Conservation (phyloP, 2,888 invertebrate species). For the Branchipolynoe longqiensis region DNA sequence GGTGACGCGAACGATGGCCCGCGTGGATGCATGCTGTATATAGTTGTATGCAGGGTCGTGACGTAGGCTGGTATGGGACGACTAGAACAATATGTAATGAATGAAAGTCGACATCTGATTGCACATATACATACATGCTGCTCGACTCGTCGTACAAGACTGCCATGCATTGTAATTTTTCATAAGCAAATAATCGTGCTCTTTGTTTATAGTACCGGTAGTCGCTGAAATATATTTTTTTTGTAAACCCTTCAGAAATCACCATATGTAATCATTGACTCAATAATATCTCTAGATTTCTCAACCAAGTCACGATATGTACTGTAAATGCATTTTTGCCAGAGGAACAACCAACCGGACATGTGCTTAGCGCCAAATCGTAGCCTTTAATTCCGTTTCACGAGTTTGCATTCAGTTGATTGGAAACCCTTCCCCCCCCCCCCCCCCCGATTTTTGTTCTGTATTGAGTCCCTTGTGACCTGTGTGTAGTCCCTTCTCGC, state of each 20-base stretch:
- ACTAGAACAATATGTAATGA: background rate
- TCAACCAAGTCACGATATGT: too few species aligned
- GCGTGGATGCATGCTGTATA: background rate
- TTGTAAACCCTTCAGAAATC: background rate
- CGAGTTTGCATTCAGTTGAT: too few species aligned
- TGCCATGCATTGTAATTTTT: constrained; percentile 50
- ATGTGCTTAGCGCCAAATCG: too few species aligned
- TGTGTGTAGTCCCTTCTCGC: constrained; percentile 29
- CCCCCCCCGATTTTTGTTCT: too few species aligned
- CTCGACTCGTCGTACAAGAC: constrained; percentile 7
- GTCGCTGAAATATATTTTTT: background rate
- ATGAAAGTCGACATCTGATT: constrained; percentile 23
- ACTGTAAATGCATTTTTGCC: too few species aligned
- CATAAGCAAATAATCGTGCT: constrained; percentile 25
- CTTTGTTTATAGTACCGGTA: constrained; percentile 21
- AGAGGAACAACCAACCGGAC: too few species aligned
- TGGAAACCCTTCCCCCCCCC: too few species aligned
- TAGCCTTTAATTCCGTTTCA: too few species aligned
- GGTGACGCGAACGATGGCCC: background rate
- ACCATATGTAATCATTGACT: too few species aligned
- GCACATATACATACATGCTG: constrained; percentile 23
- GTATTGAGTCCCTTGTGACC: background rate
- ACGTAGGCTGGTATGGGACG: background rate
- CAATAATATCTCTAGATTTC: too few species aligned
- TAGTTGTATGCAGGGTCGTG: background rate